Conservation (phyloP, 2,113 vertebrate genomes). For the Myrmophylax atrothorax region DNA sequence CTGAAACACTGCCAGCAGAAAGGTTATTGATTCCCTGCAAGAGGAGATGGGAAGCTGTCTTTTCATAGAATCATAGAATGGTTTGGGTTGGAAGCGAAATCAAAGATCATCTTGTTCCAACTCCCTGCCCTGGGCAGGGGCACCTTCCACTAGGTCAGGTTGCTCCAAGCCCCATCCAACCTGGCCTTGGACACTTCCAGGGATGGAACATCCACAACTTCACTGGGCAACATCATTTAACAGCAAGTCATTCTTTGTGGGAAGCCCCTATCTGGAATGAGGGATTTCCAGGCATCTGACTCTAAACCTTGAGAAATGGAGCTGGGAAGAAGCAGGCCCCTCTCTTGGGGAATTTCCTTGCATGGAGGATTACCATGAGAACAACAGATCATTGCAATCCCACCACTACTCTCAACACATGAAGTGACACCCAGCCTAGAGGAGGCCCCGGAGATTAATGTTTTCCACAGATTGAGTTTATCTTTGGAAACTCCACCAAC, state of each 20-base stretch:
- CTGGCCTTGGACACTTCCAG: not conserved
- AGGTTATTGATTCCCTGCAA: conserved; percentile 10
- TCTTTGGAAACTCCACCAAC: not conserved
- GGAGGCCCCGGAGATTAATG: not conserved
- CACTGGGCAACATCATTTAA: not conserved
- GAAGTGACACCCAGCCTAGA: not conserved
- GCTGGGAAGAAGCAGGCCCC: not conserved
- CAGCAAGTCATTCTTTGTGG: not conserved
- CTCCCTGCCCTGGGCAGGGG: not conserved
- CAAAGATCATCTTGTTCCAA: not conserved
- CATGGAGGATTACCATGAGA: not conserved
- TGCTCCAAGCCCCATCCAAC: accelerated
- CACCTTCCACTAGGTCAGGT: accelerated
- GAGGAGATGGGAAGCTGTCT: not conserved
- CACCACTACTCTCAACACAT: not conserved
- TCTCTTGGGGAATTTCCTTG: not conserved
- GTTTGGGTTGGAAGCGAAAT: not conserved
- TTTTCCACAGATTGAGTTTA: not conserved
- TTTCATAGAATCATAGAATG: not conserved
- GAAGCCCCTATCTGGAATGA: not conserved
- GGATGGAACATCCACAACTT: not conserved
- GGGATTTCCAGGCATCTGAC: not conserved
- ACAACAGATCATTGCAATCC: not conserved
- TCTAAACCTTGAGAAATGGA: not conserved
- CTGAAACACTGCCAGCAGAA: not conserved